Percentiles rank a stretch among this genome's conserved stretches.
Evolutionary conservation across 1,140 invertebrate species (phyloP).

Genomic region (Onthophagus taurus): DNA sequence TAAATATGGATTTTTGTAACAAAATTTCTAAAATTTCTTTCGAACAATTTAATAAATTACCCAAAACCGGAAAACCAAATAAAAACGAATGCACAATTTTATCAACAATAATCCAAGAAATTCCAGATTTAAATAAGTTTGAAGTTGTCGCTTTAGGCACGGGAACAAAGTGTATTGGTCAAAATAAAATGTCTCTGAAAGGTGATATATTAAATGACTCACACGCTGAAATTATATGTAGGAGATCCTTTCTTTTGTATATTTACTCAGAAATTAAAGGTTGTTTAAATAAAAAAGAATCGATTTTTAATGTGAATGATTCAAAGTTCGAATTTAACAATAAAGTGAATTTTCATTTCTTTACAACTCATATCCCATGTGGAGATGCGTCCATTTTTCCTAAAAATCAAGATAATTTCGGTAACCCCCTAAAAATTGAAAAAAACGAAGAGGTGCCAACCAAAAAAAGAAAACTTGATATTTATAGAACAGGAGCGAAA

Average conservation of each 20-base stretch:
- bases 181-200: slow-evolving; percentile 50
- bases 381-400: slow-evolving; percentile 89
- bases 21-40: slow-evolving; percentile 48
- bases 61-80: slow-evolving; percentile 71
- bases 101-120: slow-evolving; percentile 57
- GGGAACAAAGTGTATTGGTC: slow-evolving; percentile 85
- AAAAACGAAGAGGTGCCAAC: slow-evolving; percentile 27
- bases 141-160: slow-evolving; percentile 73
- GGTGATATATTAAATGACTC: slow-evolving; percentile 78
- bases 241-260: slow-evolving; percentile 73
- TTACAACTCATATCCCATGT: slow-evolving; percentile 80
- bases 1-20: slow-evolving; percentile 14
- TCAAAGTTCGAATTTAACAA: background rate
- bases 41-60: slow-evolving; percentile 53
- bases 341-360: slow-evolving; percentile 69
- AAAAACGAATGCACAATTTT: slow-evolving; percentile 74
- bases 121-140: slow-evolving; percentile 34
- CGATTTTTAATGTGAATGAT: background rate
- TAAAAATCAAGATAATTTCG: slow-evolving; percentile 39
- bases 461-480: slow-evolving; percentile 44
- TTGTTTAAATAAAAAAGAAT: slow-evolving; percentile 31
- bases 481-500: slow-evolving; percentile 84
- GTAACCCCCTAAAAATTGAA: slow-evolving; percentile 15
- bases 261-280: slow-evolving; percentile 53
- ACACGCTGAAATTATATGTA: slow-evolving; percentile 82